Conservation (phyloP, 2,888 invertebrate species). For the Oxytorus armatus region DNA sequence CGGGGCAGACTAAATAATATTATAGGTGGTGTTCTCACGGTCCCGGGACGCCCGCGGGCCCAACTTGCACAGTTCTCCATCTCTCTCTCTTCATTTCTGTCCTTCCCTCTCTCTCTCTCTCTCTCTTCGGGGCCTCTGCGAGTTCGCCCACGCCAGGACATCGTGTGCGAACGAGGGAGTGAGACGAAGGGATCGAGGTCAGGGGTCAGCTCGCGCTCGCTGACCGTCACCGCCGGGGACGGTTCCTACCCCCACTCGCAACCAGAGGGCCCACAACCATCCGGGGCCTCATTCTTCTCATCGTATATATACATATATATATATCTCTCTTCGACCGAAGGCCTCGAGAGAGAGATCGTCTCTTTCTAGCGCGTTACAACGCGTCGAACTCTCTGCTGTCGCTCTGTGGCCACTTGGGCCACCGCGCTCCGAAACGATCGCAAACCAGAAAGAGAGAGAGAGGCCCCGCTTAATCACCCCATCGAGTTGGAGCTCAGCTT, state of each 20-base stretch:
- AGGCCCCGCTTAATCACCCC: conserved; percentile 75
- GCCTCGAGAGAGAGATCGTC: conserved; percentile 32
- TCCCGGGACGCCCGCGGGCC: conserved; percentile 84
- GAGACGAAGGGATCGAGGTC: conserved; percentile 78
- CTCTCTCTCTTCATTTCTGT: conserved; percentile 65
- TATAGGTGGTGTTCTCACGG: conserved; percentile 85
- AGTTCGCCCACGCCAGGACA: conserved; percentile 81
- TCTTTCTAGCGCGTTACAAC: conserved; percentile 59
- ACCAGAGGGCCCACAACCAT: conserved; percentile 61
- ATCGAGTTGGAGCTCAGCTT: conserved; percentile 54
- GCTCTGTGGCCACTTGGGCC: conserved; percentile 68
- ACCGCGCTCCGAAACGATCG: conserved; percentile 36
- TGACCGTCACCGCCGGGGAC: conserved; percentile 84
- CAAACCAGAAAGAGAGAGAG: conserved; percentile 64
- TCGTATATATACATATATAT: conserved; percentile 66
- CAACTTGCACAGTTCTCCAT: conserved; percentile 78
- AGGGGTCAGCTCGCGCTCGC: conserved; percentile 84
- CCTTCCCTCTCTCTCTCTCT: conserved; percentile 10
- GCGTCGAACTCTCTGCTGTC: conserved; percentile 65
- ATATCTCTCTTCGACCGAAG: conserved; percentile 59
- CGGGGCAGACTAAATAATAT: conserved; percentile 84
- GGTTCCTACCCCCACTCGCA: conserved; percentile 76
- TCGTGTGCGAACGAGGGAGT: conserved; percentile 72
- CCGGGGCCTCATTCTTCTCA: conserved; percentile 60
- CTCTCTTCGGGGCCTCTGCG: conserved; percentile 66